phyloP scores from a whole-genome alignment of 2,888 invertebrate genomes.

The Ypsolopha sequella region DNA sequence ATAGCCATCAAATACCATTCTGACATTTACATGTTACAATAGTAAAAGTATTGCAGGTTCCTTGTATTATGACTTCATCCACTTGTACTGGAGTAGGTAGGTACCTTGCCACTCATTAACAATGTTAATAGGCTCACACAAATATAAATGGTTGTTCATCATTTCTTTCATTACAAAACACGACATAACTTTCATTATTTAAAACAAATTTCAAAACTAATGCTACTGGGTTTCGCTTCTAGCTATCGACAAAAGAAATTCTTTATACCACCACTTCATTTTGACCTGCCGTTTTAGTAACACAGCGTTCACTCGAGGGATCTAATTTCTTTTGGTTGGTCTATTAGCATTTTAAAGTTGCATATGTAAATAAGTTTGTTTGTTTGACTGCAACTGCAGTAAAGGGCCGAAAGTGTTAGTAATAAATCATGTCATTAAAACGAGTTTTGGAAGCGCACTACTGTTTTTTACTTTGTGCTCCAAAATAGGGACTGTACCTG shows the following conservation, averaged over 20 bases:
- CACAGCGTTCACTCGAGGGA: neutral
- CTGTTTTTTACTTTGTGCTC: neutral
- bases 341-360: constrained; percentile 3
- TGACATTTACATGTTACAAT: no score
- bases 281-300: neutral
- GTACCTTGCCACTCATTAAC: neutral
- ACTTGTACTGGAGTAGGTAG: no score
- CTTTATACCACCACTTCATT: neutral
- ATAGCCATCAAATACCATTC: no score
- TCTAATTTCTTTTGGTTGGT: neutral
- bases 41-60: no score
- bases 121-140: neutral
- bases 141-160: neutral
- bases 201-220: constrained; percentile 3
- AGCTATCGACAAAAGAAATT: neutral
- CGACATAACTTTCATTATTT: constrained; percentile 3
- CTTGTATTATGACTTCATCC: no score
- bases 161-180: neutral
- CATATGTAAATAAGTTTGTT: constrained; percentile 1
- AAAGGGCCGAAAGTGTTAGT: constrained; percentile 35
- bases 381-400: constrained; percentile 4
- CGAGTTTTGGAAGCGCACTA: neutral
- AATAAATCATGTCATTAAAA: constrained; percentile 23
- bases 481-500: neutral
- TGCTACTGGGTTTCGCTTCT: constrained; percentile 3